Evolutionary conservation across 2,888 invertebrate genomes (phyloP).

Genomic region (Neoaliturus tenellus): DNA sequence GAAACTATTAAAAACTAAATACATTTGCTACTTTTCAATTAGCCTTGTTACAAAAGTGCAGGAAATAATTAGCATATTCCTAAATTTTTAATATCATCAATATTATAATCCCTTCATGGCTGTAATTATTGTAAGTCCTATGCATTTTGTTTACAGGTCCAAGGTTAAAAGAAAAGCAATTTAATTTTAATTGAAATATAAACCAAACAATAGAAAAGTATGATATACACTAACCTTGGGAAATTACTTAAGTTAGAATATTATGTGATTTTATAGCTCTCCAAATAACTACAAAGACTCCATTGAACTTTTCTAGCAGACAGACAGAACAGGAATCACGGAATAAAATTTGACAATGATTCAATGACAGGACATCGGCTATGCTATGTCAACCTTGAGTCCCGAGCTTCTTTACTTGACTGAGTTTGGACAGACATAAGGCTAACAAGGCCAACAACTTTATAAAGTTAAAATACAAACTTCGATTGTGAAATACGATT

Average conservation of each 20-base stretch:
- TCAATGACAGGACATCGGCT: conserved; percentile 4
- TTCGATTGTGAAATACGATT: no score
- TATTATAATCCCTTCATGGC: no score
- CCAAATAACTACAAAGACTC: not conserved
- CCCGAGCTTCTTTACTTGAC: not conserved
- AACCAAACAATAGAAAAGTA: not conserved
- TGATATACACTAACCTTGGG: not conserved
- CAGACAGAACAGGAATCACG: not conserved
- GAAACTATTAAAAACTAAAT: no score
- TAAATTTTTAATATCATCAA: no score
- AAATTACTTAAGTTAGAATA: not conserved
- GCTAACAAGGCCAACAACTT: not conserved
- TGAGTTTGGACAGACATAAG: not conserved
- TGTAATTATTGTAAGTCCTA: no score
- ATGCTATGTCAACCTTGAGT: not conserved
- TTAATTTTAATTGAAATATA: not conserved
- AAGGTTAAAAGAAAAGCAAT: not conserved
- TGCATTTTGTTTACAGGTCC: not conserved
- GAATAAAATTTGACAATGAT: conserved; percentile 14
- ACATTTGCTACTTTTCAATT: no score
- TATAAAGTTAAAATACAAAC: no score
- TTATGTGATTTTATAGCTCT: not conserved
- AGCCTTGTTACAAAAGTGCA: no score
- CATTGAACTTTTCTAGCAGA: not conserved
- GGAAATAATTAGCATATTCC: no score